Base-by-base conservation (phyloP, 2,113 vertebrate genomes). In the Barbus barbus region DNA sequence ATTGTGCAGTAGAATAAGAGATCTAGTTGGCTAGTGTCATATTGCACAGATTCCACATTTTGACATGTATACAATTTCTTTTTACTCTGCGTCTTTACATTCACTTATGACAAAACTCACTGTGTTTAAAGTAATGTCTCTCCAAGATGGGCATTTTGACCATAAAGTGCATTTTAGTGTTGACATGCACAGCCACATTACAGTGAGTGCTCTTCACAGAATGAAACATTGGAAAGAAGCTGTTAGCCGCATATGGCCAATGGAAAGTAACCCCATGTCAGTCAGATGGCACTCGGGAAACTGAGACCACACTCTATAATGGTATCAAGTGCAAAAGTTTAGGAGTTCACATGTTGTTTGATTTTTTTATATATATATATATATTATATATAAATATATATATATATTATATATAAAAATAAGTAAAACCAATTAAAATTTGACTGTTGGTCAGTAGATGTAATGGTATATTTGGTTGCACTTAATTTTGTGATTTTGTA, bases 161-260 rank as follows among this genome's bases (percentile, higher is more conserved):
- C 38, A 72, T 16, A 44, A 73, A 73, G 38, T 73, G 69, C 69
- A 73, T 73, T 44, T 73, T n/a, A 44, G 38, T 2, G 1, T 44
- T 73, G 38, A 73, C 69, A 44, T 72, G 36, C 22, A 72, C 11
- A 73, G n/a, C 69, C 69, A 24, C 22, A 24, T 72, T 72, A 72
- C 22, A 73, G 38, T 73, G 69, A 73, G 36, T 44, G 69, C 69
- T 69, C 69, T 73, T 73, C 38, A 24, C n/a, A 26, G n/a, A 73
- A 44, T 73, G n/a, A 73, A 44, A 73, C n/a, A 41, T 26, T 44
- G 69, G 12, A 73, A 73, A 73, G 69, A 38, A 73, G n/a, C 69
- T 44, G 38, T 24, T 38, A 44, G 38, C 22, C n/a, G 38, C 12
- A 26, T 69, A 69, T 44, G 38, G 69, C 11, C 38, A n/a, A 73